Percentiles rank a stretch among this genome's conserved stretches.
phyloP scores from a whole-genome alignment of 2,797 vertebrate species.

The Semotilus atromaculatus region DNA sequence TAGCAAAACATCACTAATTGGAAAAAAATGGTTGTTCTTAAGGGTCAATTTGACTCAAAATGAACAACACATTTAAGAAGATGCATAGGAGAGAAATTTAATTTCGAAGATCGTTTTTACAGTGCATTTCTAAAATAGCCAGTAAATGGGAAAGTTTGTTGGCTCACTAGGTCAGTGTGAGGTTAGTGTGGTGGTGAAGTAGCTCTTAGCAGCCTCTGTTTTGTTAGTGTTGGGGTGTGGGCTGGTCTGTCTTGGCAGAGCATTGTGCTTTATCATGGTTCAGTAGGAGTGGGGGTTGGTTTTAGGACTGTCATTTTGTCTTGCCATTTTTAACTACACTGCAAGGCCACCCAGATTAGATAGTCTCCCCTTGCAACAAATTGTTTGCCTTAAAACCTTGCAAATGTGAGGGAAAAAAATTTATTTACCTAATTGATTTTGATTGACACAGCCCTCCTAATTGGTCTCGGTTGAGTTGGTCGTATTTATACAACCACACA shows the following conservation, averaged over 20 bases:
- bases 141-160: neutral
- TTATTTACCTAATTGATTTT: too few species aligned
- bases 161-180: constrained; percentile 1
- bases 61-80: neutral
- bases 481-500: neutral
- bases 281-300: constrained; percentile 47
- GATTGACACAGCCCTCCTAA: neutral
- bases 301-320: constrained; percentile 19
- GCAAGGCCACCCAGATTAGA: constrained; percentile 3
- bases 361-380: neutral
- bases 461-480: neutral
- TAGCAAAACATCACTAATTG: neutral
- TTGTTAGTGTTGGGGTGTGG: constrained; percentile 42
- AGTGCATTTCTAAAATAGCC: neutral
- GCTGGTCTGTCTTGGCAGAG: constrained; percentile 27
- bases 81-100: neutral
- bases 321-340: constrained; percentile 16
- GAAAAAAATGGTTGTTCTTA: neutral
- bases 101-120: neutral
- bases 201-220: constrained; percentile 16
- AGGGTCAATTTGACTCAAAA: neutral
- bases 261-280: constrained; percentile 43
- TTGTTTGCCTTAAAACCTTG: neutral
- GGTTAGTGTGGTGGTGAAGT: constrained; percentile 1
- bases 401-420: neutral